Conservation (phyloP, 1,140 invertebrate species). For the Pseudomyrmex concolor region DNA sequence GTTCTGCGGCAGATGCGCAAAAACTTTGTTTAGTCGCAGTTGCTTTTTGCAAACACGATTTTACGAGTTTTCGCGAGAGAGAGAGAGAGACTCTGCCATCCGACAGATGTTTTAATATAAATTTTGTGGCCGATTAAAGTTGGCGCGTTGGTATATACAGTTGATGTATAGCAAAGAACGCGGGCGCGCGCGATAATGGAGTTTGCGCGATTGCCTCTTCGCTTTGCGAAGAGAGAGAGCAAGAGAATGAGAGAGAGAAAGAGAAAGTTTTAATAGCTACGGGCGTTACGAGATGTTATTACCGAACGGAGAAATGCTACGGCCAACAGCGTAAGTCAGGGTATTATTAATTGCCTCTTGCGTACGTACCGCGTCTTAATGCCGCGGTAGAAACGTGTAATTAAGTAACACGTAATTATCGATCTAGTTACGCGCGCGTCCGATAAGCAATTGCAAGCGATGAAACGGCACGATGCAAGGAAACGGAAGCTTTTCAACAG, state of each 20-base stretch:
- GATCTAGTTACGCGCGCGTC: conserved; percentile 20
- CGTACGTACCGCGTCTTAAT: conserved; percentile 26
- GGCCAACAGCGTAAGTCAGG: conserved; percentile 7
- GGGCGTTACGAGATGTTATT: conserved; percentile 53
- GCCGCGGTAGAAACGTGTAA: conserved; percentile 37
- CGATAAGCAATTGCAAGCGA: conserved; percentile 42
- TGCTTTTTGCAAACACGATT: conserved; percentile 10
- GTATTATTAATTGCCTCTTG: conserved; percentile 48
- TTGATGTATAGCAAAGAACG: conserved; percentile 21
- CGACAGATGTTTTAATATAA: conserved; percentile 57
- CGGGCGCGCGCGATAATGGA: conserved; percentile 46
- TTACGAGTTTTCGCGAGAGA: conserved; percentile 32
- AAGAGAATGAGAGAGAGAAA: no score
- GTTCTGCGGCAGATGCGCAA: conserved; percentile 5
- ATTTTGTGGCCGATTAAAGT: conserved; percentile 54
- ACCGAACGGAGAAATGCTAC: conserved; percentile 38
- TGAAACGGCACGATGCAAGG: conserved; percentile 19
- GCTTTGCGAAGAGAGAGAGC: neutral
- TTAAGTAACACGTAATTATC: conserved; percentile 56
- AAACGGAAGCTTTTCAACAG: conserved; percentile 15
- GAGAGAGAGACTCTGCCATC: conserved; percentile 2
- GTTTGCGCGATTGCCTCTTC: conserved; percentile 59
- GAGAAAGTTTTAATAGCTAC: conserved; percentile 57
- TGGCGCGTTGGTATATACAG: neutral
- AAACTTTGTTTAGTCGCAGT: conserved; percentile 38